Evolutionary conservation across 2,797 vertebrate genomes (phyloP).

Genomic region (Protosalanx chinensis): DNA sequence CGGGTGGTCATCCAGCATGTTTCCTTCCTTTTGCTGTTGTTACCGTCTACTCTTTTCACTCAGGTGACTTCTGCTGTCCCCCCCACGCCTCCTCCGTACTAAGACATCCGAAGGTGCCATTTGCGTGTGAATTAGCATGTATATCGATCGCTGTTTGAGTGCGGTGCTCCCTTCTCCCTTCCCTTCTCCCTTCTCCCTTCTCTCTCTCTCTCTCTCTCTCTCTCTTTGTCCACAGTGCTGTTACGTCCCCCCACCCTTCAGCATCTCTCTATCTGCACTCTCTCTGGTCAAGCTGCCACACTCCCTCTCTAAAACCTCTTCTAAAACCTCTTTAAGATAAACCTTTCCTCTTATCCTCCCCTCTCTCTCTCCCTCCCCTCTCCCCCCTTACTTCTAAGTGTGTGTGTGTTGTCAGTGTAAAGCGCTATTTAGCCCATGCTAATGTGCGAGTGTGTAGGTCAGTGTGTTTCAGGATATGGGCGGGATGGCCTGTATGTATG

Average conservation of each 20-base stretch:
- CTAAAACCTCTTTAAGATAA: no score
- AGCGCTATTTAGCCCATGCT: neutral
- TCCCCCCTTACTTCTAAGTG: neutral
- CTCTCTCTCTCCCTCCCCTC: neutral
- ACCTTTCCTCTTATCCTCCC: no score
- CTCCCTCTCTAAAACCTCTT: no score
- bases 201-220: conserved; percentile 27
- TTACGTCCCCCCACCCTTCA: no score
- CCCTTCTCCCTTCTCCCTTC: conserved; percentile 16
- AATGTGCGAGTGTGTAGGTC: conserved; percentile 2
- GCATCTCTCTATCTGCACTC: conserved; percentile 10
- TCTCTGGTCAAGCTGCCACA: neutral
- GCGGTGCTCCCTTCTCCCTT: conserved; percentile 23
- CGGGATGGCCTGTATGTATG: conserved; percentile 23
- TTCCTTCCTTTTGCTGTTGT: conserved; percentile 26
- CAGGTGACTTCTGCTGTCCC: conserved; percentile 1
- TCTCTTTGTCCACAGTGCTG: neutral
- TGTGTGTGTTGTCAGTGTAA: conserved; percentile 1
- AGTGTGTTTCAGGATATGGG: neutral
- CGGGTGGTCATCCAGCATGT: conserved; percentile 55
- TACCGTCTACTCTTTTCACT: neutral
- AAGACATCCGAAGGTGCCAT: conserved; percentile 38
- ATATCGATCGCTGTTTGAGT: conserved; percentile 55
- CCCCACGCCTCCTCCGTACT: conserved; percentile 2
- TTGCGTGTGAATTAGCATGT: conserved; percentile 63